These are phyloP conservation scores for Pseudeuparius sepicola DNA, from an alignment of 2,888 invertebrate genomes.

Conservation along the genomic window DNA sequence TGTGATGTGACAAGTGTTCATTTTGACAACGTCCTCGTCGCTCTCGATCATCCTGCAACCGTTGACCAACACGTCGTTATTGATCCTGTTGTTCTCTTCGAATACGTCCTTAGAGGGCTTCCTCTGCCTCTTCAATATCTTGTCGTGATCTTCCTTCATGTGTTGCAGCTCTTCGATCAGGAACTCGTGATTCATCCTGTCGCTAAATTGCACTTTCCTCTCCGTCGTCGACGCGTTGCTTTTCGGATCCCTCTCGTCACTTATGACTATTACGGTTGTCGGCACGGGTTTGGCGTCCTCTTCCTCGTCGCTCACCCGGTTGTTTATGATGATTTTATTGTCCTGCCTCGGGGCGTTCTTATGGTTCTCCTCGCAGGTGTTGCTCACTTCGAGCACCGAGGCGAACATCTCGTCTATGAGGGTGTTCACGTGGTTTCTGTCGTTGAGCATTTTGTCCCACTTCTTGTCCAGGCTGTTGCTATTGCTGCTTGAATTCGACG, in stretches of 20 bases:
- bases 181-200: constrained; percentile 51
- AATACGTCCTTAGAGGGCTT: constrained; percentile 32
- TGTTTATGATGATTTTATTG: constrained; percentile 21
- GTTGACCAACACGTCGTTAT: constrained; percentile 46
- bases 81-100: constrained; percentile 21
- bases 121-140: constrained; percentile 33
- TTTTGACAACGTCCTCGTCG: constrained; percentile 44
- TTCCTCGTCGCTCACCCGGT: constrained; percentile 21
- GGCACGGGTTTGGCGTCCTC: constrained; percentile 23
- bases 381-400: constrained; percentile 33
- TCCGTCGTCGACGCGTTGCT: constrained; percentile 14
- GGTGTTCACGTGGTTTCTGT: constrained; percentile 37
- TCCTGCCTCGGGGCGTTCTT: constrained; percentile 17
- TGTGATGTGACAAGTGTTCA: constrained; percentile 49
- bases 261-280: constrained; percentile 23
- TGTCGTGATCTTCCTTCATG: constrained; percentile 44
- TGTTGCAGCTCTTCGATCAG: constrained; percentile 59
- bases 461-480: constrained; percentile 19
- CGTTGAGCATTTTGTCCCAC: constrained; percentile 30
- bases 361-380: constrained; percentile 23
- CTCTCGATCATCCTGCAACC: no score
- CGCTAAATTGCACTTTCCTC: constrained; percentile 32
- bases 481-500: constrained; percentile 15
- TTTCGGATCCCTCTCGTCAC: constrained; percentile 13
- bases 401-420: constrained; percentile 39